Base-by-base conservation (phyloP, 2,888 invertebrate genomes). In the Tillus elongatus region DNA sequence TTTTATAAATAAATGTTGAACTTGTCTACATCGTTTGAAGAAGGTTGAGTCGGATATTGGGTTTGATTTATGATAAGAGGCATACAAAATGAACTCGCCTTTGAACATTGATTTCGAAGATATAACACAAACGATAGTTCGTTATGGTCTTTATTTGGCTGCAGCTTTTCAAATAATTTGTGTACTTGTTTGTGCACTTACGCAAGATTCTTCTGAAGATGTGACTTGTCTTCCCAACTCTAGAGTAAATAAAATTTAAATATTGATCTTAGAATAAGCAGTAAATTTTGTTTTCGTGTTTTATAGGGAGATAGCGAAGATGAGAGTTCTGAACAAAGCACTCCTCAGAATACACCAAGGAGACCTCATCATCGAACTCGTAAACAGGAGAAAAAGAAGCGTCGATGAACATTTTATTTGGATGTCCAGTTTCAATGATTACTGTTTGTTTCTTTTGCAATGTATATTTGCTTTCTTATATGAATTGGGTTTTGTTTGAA, bases 111-210 rank as follows among this genome's bases (percentile, higher is more conserved):
- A 73, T 2, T 71, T 75, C 14, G 82, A 82, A 63, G 82, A 82
- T 58, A 64, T 82, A 50, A 73, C 85, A 52, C 82, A 81, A 43
- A 77, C 79, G 10, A 66, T 87, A 40, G 73, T 88, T 15, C 74
- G 84, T 16, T 84, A 82, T 61, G 88, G 90, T 9, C 67, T 91
- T 3, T 88, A 88, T 56, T 67, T 89, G 24, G 89, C 88, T 3
- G 90, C 90, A 10, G 73, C 86, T n/a, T 91, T 91, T 56, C 91
- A 91, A 66, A 65, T 91, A 37, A 67, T 82, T 13, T 91, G 90
- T 56, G 72, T 92, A 44, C 72, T 83, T 33, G 85, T 89, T 12
- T 87, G 89, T 47, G 78, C 90, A 32, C 75, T 86, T 40, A 72
- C 85, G 41, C 79, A 80, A n/a, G 77, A 80, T 47, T 70, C 74